These are phyloP conservation scores for Corynorhinus townsendii DNA, from an alignment of 2,113 vertebrate genomes.

Conservation along the genomic window DNA sequence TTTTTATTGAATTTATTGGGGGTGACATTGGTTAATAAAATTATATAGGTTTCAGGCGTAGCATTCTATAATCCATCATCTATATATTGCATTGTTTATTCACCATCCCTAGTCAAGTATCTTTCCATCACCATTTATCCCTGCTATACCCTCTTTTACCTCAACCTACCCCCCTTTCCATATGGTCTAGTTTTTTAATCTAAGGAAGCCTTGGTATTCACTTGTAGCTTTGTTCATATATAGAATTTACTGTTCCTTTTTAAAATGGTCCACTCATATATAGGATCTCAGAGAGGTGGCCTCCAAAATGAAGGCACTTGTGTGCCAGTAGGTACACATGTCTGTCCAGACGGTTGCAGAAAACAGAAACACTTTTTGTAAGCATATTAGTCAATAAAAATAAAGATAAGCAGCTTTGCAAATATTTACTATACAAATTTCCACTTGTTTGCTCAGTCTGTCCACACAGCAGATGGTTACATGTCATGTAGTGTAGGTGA, in stretches of 20 bases:
- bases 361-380: not conserved
- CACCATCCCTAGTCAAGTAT: not conserved
- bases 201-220: not conserved
- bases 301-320: not conserved
- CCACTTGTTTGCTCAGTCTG: not conserved
- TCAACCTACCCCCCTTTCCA: not conserved
- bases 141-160: not conserved
- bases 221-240: not conserved
- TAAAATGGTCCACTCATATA: not conserved
- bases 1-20: not conserved
- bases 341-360: not conserved
- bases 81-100: not conserved
- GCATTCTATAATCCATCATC: not conserved
- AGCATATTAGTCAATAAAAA: not conserved
- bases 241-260: not conserved
- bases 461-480: not conserved
- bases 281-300: not conserved
- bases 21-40: not conserved
- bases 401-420: not conserved
- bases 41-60: not conserved
- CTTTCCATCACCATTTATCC: not conserved
- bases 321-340: not conserved
- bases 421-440: slow-evolving; percentile 8
- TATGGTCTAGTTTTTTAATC: not conserved
- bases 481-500: not conserved